Evolutionary conservation across 2,113 vertebrate genomes (phyloP), one percentile per base, ranked within the genome.

Genomic region (Agapornis roseicollis): DNA sequence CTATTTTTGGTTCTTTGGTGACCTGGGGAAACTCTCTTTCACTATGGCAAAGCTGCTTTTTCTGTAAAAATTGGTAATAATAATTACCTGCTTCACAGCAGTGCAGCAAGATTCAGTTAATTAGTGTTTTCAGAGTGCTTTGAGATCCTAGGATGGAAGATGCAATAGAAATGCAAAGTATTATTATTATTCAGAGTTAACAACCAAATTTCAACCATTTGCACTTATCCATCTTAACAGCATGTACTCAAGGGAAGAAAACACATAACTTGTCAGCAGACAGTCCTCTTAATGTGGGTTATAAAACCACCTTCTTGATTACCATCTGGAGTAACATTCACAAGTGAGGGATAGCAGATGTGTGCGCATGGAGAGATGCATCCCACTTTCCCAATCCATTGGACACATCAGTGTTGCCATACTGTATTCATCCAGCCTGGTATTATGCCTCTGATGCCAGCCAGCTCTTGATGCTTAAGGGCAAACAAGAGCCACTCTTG

Each of bases 221-320:
- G 96, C 97, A 96, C 97, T 97, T 97, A 97, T 97, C 97, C 96
- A 96, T 97, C 97, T 97, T 97, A 97, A 97, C 97, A 97, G 95
- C 96, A 82, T 95, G 94, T 91, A 97, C 97, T 96, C 97, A 83
- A 85, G 97, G 97, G 97, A 97, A 97, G 97, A 97, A 97, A 97
- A 96, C 97, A 96, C 96, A 97, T 97, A 97, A 97, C 97, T 97
- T 97, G 97, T 97, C 97, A 97, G 97, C 97, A 97, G 97, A 97
- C 97, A 97, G 97, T 96, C 96, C 94, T 97, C 97, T 97, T 97
- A 97, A 97, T 97, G 96, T 96, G 95, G 97, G 97, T 97, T 97
- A 97, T 97, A 97, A 97, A 97, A 97, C 97, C 93, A 97, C 97
- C 97, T 97, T 97, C 97, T 97, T 97, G 97, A 97, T 97, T 97